Evolutionary conservation across 2,797 vertebrate species (phyloP).

Genomic region (Cuculus canorus): DNA sequence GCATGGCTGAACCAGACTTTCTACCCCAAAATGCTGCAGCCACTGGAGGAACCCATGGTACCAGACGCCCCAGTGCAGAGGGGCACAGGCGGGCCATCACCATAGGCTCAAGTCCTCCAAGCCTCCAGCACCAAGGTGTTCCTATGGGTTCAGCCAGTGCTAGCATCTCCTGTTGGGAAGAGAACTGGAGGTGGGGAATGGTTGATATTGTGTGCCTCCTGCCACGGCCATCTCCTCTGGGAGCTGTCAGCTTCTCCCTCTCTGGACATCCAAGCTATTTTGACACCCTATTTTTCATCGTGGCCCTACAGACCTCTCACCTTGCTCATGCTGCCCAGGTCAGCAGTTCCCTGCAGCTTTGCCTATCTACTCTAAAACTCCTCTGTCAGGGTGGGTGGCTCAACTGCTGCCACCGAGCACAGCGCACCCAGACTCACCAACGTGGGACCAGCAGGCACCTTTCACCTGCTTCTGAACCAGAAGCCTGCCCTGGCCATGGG

Average conservation of each 20-base stretch:
- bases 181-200: not conserved
- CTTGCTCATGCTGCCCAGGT: not conserved
- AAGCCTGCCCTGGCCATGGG: not conserved
- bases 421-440: not conserved
- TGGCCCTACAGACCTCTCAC: not conserved
- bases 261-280: not conserved
- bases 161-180: not conserved
- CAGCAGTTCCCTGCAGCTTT: not conserved
- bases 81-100: not conserved
- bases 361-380: not conserved
- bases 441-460: not conserved
- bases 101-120: not conserved
- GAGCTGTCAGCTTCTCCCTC: not conserved
- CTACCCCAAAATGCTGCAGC: not conserved
- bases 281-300: not conserved
- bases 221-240: rapidly evolving
- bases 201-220: not conserved
- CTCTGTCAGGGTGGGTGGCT: not conserved
- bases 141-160: not conserved
- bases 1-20: rapidly evolving
- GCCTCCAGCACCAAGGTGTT: not conserved
- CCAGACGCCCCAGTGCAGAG: not conserved
- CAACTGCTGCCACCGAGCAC: not conserved
- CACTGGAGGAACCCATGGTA: rapidly evolving
- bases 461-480: slow-evolving; percentile 32